These are phyloP conservation scores for Grapholita molesta DNA, from an alignment of 1,140 invertebrate genomes.

Conservation along the genomic window DNA sequence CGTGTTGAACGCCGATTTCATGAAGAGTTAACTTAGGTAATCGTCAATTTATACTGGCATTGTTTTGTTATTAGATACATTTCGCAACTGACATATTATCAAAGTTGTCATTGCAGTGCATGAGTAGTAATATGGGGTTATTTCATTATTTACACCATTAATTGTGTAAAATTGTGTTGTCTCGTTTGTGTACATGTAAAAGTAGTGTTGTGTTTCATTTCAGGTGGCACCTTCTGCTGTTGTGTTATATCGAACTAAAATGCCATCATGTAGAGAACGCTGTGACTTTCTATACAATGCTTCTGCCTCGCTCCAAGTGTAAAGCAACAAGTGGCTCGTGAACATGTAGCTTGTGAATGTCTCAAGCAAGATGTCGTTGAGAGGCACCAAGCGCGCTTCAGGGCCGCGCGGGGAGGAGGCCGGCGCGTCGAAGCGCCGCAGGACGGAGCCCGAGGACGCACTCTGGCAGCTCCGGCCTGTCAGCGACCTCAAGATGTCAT, in stretches of 20 bases:
- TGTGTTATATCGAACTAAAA: slow-evolving; percentile 44
- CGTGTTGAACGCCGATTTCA: neutral
- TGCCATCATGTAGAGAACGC: slow-evolving; percentile 70
- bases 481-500: slow-evolving; percentile 91
- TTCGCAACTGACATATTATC: slow-evolving; percentile 7
- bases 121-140: neutral
- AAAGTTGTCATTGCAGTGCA: neutral
- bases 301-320: slow-evolving; percentile 71
- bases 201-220: slow-evolving; percentile 33
- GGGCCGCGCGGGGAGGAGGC: slow-evolving; percentile 81
- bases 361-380: slow-evolving; percentile 63
- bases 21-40: neutral
- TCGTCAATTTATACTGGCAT: neutral
- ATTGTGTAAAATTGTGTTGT: neutral
- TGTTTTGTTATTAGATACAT: slow-evolving; percentile 14
- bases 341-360: slow-evolving; percentile 69
- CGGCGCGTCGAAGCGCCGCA: slow-evolving; percentile 83
- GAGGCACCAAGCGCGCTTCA: slow-evolving; percentile 67
- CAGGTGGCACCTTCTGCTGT: slow-evolving; percentile 50
- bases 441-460: slow-evolving; percentile 82
- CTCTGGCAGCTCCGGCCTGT: slow-evolving; percentile 90
- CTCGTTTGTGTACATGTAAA: slow-evolving; percentile 20
- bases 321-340: slow-evolving; percentile 64
- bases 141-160: neutral
- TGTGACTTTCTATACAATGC: slow-evolving; percentile 75